phyloP scores from a whole-genome alignment of 2,888 invertebrate genomes.

The Xiphydria camelus region DNA sequence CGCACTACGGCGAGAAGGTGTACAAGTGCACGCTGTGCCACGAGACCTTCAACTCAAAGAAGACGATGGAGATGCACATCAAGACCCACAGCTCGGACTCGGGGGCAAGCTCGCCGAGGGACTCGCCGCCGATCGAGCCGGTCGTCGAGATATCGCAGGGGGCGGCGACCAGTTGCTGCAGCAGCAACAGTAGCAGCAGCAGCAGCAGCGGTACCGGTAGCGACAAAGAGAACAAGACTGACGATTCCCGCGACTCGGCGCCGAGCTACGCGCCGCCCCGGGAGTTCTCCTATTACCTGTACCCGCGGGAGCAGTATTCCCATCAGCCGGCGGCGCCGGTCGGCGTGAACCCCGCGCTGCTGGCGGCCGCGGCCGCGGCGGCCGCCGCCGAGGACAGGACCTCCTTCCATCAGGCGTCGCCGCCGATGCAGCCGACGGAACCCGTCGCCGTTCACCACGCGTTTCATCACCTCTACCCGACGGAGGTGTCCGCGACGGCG shows the following conservation, averaged over 20 bases:
- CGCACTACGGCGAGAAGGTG: constrained; percentile 89
- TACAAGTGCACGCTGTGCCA: constrained; percentile 92
- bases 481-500: constrained; percentile 42
- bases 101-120: constrained; percentile 50
- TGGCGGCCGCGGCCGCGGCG: constrained; percentile 57
- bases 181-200: constrained; percentile 51
- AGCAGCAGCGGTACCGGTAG: constrained; percentile 22
- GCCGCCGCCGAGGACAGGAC: constrained; percentile 46
- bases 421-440: constrained; percentile 24
- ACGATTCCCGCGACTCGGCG: constrained; percentile 16
- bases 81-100: constrained; percentile 73
- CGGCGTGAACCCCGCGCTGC: constrained; percentile 42
- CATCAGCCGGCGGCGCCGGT: constrained; percentile 13
- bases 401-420: constrained; percentile 25
- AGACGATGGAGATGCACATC: constrained; percentile 88
- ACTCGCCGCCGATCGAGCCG: constrained; percentile 51
- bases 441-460: constrained; percentile 34
- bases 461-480: constrained; percentile 41
- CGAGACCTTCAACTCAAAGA: constrained; percentile 87
- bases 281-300: constrained; percentile 55
- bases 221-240: constrained; percentile 50
- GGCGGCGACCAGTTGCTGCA: constrained; percentile 31
- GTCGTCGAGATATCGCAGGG: constrained; percentile 50
- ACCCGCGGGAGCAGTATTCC: constrained; percentile 36
- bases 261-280: constrained; percentile 32